Evolutionary conservation across 2,888 invertebrate genomes (phyloP), one percentile per base, ranked within the genome.

Genomic region (Lasioglossum zephyrum): DNA sequence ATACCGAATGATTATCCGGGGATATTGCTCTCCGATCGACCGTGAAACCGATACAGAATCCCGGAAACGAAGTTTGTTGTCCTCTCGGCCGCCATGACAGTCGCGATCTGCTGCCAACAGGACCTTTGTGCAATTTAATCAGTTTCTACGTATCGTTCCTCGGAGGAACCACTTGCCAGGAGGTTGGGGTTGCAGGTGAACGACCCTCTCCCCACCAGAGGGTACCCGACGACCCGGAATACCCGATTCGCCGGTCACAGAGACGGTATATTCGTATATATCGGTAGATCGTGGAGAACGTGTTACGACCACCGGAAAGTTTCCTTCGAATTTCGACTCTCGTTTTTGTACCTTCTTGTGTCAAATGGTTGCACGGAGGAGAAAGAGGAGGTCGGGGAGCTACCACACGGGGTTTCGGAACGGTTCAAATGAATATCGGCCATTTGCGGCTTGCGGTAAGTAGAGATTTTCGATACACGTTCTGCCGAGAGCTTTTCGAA

Each of bases 41-140:
- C 81, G 72, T 76, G 73, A 81, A 82, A 84, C 76, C 16, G 73
- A 76, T 73, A 57, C 69, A 70, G 82, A 69, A 63, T 13, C 16
- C 70, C 57, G 80, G 77, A 81, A 84, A 79, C 85, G 53, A 85
- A 76, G 85, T 86, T 81, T 73, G 80, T 78, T 77, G 41, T 63
- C 77, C 31, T 75, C 74, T 31, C 77, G 47, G 63, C 31, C 31
- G 63, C 63, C 31, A 63, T 63, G 63, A 31, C 31, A 31, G 63
- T 31, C 18, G 63, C 77, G 73, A 82, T 81, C 79, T 73, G 31
- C 75, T 47, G 69, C 63, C 77, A 82, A 88, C 87, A 75, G 73
- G 74, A 88, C 63, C 81, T 79, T 82, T 73, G 81, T 57, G 66
- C 82, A 88, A 88, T 90, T 87, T 87, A 82, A 90, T 90, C 87